Evolutionary conservation across 2,888 invertebrate species (phyloP).

Genomic region (Hyppa rectilinea): DNA sequence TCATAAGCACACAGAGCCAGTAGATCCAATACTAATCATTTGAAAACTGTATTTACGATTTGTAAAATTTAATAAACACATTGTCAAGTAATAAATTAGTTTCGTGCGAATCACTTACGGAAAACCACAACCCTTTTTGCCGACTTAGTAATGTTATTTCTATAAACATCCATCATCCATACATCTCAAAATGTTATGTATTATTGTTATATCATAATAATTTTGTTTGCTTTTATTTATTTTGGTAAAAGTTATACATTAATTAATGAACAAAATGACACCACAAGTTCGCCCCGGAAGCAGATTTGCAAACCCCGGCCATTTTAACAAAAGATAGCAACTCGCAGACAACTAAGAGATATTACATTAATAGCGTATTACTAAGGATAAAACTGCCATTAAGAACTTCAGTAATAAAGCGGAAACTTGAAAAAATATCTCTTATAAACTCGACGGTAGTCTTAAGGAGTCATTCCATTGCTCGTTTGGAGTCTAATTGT

Average conservation of each 20-base stretch:
- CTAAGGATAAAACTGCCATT: slow-evolving; percentile 62
- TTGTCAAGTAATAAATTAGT: no score
- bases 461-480: slow-evolving; percentile 44
- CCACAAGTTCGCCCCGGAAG: not conserved
- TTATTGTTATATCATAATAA: not conserved
- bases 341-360: slow-evolving; percentile 38
- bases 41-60: no score
- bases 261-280: not conserved
- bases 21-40: no score
- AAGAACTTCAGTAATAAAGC: slow-evolving; percentile 64
- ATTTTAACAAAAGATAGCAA: slow-evolving; percentile 41
- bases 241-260: not conserved
- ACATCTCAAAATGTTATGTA: no score
- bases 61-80: no score
- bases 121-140: no score
- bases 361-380: slow-evolving; percentile 60
- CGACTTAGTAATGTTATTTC: no score
- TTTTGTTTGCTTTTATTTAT: not conserved
- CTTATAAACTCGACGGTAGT: slow-evolving; percentile 39
- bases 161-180: no score
- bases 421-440: slow-evolving; percentile 51
- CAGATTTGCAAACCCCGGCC: not conserved
- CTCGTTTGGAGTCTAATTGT: slow-evolving; percentile 57
- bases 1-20: no score
- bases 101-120: no score